Evolutionary conservation across 1,140 invertebrate genomes (phyloP).

Genomic region (Tetragonula clypearis): DNA sequence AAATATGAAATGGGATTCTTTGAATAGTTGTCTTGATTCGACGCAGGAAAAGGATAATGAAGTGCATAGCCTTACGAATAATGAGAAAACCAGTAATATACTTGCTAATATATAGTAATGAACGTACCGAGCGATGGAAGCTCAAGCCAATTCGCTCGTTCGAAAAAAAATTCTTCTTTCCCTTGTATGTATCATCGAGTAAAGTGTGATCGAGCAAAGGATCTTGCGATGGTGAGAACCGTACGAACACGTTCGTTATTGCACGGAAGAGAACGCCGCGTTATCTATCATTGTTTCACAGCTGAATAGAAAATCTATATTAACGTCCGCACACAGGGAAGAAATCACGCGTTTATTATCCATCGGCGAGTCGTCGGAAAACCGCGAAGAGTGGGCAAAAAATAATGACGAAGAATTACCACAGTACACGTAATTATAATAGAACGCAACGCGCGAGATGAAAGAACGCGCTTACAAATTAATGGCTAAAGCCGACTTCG

Average conservation of each 20-base stretch:
- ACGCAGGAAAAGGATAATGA: not conserved
- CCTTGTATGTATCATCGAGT: not conserved
- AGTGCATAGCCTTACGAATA: not conserved
- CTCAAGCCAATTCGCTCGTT: not conserved
- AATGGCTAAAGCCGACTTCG: slow-evolving; percentile 17
- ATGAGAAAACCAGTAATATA: not conserved
- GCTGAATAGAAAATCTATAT: not conserved
- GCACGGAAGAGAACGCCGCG: not conserved
- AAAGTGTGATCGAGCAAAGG: too few relatives aligned
- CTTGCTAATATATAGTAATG: not conserved
- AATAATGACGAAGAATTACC: not conserved
- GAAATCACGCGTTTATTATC: not conserved
- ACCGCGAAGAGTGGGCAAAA: not conserved
- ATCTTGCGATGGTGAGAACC: not conserved
- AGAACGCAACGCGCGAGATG: slow-evolving; percentile 23
- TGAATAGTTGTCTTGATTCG: too few relatives aligned
- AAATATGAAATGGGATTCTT: too few relatives aligned
- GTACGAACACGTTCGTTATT: not conserved
- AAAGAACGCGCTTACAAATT: slow-evolving; percentile 13
- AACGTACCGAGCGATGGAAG: not conserved
- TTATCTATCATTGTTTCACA: not conserved
- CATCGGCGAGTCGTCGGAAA: not conserved
- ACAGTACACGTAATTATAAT: not conserved
- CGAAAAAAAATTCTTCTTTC: not conserved
- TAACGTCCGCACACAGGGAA: not conserved